phyloP scores from a whole-genome alignment of 2,797 vertebrate genomes.

The Falco cherrug region DNA sequence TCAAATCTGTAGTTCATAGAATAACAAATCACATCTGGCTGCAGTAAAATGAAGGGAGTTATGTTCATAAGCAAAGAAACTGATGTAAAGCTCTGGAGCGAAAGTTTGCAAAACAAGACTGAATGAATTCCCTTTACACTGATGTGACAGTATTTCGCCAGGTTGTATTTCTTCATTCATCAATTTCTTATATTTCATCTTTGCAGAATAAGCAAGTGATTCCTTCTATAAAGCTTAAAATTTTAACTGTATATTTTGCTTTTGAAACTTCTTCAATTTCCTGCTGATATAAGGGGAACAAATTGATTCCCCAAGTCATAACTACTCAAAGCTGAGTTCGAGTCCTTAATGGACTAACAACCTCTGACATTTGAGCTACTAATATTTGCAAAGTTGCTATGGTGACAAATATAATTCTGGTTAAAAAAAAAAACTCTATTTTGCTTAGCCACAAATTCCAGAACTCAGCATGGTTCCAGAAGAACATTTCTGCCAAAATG shows the following conservation, averaged over 20 bases:
- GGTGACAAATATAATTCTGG: constrained; percentile 27
- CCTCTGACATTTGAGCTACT: constrained; percentile 11
- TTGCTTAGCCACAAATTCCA: constrained; percentile 60
- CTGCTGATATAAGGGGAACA: background rate
- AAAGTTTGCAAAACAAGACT: background rate
- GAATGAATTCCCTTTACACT: background rate
- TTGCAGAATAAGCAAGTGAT: background rate
- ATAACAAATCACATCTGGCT: background rate
- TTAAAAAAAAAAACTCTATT: constrained; percentile 25
- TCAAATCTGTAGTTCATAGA: background rate
- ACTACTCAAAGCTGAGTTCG: background rate
- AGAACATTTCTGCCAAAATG: background rate
- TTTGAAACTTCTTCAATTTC: background rate
- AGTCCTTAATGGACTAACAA: background rate
- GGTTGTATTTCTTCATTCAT: background rate
- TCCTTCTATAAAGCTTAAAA: background rate
- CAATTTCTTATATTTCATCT: background rate
- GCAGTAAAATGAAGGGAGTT: background rate
- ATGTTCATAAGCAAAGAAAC: background rate
- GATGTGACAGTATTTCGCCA: background rate
- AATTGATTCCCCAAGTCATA: background rate
- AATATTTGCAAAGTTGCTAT: constrained; percentile 59
- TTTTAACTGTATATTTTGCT: background rate
- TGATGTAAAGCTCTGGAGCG: background rate
- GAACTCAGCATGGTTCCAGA: background rate